Conservation (phyloP, 2,113 vertebrate species). For the Corythoichthys haematopterus region DNA sequence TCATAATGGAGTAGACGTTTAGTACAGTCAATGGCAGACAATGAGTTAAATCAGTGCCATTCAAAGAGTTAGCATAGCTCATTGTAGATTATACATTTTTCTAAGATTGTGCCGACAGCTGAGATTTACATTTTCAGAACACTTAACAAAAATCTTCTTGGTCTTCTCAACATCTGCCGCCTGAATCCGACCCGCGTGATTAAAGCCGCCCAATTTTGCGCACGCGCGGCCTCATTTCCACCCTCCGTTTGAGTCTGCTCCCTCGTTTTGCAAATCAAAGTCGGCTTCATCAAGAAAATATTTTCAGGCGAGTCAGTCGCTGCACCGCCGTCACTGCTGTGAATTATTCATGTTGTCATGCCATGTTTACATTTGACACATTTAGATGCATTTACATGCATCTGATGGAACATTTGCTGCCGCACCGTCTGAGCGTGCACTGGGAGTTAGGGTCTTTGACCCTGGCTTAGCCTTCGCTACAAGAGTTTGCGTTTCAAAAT, state of each 20-base stretch:
- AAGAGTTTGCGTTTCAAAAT: not conserved
- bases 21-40: too few relatives aligned
- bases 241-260: not conserved
- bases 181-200: not conserved
- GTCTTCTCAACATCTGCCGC: not conserved
- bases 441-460: not conserved
- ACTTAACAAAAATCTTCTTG: not conserved
- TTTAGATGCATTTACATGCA: conserved; percentile 6
- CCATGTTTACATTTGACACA: conserved; percentile 12
- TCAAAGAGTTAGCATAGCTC: too few relatives aligned
- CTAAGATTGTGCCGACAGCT: too few relatives aligned
- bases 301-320: conserved; percentile 17
- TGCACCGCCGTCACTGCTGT: conserved; percentile 5
- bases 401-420: conserved; percentile 11
- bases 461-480: not conserved
- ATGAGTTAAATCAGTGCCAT: too few relatives aligned
- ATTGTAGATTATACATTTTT: too few relatives aligned
- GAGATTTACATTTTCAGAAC: too few relatives aligned
- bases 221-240: not conserved
- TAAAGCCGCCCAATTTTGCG: not conserved
- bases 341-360: conserved; percentile 30
- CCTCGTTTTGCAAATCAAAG: conserved; percentile 10
- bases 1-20: too few relatives aligned
- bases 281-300: conserved; percentile 10
- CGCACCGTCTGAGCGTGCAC: conserved; percentile 1